These are phyloP conservation scores for Maconellicoccus hirsutus DNA, from an alignment of 1,140 invertebrate species.

Conservation along the genomic window DNA sequence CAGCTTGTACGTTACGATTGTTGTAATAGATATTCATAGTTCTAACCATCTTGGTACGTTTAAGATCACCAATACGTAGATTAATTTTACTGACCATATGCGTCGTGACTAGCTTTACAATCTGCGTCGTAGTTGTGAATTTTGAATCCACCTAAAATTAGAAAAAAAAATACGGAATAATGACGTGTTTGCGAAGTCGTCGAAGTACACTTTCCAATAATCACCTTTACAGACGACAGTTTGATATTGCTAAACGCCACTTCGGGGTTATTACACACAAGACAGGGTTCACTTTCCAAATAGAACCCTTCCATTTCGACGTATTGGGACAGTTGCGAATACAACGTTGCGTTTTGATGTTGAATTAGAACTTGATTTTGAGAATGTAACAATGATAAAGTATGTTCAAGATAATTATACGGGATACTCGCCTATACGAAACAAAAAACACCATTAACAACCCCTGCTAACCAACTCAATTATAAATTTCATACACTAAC, in stretches of 20 bases:
- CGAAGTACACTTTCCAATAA: no score
- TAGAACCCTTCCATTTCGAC: constrained; percentile 94
- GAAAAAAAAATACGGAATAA: constrained; percentile 20
- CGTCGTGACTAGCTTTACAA: constrained; percentile 88
- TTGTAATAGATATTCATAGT: constrained; percentile 96
- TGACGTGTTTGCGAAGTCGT: no score
- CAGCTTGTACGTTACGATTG: constrained; percentile 87
- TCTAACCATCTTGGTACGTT: constrained; percentile 93
- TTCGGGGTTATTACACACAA: constrained; percentile 96
- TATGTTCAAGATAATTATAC: constrained; percentile 68
- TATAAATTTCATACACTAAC: not conserved
- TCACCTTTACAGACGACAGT: constrained; percentile 79
- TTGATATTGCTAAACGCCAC: constrained; percentile 85
- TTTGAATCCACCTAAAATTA: constrained; percentile 69
- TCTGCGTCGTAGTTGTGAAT: constrained; percentile 95
- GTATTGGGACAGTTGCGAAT: constrained; percentile 79
- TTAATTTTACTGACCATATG: constrained; percentile 91
- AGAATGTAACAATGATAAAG: constrained; percentile 66
- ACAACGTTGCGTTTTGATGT: constrained; percentile 88
- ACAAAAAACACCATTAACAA: not conserved
- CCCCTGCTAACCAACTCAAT: no score
- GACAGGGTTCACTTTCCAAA: constrained; percentile 89
- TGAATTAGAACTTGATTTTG: constrained; percentile 79
- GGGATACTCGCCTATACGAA: constrained; percentile 37
- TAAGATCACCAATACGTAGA: constrained; percentile 85